Conservation (phyloP, 2,797 vertebrate genomes). For the Mastacembelus armatus region DNA sequence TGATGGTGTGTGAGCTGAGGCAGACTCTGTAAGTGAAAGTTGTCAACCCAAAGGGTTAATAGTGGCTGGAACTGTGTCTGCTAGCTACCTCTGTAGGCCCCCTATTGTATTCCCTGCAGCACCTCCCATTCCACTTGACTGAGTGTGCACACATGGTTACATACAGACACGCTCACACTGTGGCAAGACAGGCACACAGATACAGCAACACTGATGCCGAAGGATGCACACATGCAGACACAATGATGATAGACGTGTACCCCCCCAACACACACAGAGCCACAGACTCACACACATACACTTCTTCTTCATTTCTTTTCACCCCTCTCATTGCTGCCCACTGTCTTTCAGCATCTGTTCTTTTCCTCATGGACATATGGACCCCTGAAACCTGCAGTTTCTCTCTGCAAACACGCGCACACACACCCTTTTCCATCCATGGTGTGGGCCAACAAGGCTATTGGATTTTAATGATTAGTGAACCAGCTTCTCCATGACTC, state of each 20-base stretch:
- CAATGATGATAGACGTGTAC: slow-evolving; percentile 56
- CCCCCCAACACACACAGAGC: slow-evolving; percentile 15
- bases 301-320: slow-evolving; percentile 39
- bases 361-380: slow-evolving; percentile 81
- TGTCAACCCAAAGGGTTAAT: slow-evolving; percentile 78
- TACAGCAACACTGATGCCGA: slow-evolving; percentile 44
- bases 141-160: slow-evolving; percentile 55
- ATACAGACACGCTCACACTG: slow-evolving; percentile 47
- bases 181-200: slow-evolving; percentile 24
- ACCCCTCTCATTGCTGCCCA: slow-evolving; percentile 59
- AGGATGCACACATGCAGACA: slow-evolving; percentile 63
- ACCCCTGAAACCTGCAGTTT: slow-evolving; percentile 71
- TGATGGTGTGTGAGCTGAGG: neutral
- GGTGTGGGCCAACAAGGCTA: slow-evolving; percentile 73
- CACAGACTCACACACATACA: slow-evolving; percentile 16
- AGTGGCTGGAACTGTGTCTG: slow-evolving; percentile 64
- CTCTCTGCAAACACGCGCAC: slow-evolving; percentile 27
- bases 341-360: slow-evolving; percentile 80
- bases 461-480: slow-evolving; percentile 79
- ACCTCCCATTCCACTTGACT: slow-evolving; percentile 83
- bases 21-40: slow-evolving; percentile 29
- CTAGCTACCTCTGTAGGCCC: slow-evolving; percentile 75
- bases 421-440: slow-evolving; percentile 37
- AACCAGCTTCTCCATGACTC: slow-evolving; percentile 75
- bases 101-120: slow-evolving; percentile 81